A percentile compares a stretch with the other conserved stretches of the same genome.
Evolutionary conservation across 2,113 vertebrate species (phyloP).

Genomic region (Ascaphus truei): DNA sequence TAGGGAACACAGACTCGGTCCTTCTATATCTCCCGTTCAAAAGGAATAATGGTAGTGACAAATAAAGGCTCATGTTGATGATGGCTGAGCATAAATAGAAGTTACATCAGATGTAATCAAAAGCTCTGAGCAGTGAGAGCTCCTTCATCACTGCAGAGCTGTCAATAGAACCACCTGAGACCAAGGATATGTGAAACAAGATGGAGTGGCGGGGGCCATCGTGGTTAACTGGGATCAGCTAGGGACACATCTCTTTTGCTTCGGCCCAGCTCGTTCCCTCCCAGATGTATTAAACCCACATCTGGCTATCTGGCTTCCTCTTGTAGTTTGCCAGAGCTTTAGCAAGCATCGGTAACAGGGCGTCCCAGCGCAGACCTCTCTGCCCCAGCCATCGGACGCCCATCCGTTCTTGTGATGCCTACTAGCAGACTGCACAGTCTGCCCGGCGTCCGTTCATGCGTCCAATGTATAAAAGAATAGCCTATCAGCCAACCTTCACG

Average conservation of each 20-base stretch:
- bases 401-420: no score
- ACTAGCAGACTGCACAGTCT: no score
- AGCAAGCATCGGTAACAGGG: neutral
- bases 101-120: neutral
- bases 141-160: neutral
- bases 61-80: neutral
- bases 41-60: neutral
- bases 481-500: no score
- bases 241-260: no score
- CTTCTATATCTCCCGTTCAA: neutral
- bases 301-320: neutral
- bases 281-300: neutral
- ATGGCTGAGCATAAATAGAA: neutral
- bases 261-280: neutral
- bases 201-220: neutral
- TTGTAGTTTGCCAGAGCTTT: neutral
- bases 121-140: neutral
- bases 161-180: slow-evolving; percentile 1
- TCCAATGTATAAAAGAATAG: no score
- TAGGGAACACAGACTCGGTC: neutral
- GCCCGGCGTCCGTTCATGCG: no score
- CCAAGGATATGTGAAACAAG: no score
- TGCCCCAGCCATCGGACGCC: no score
- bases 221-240: neutral
- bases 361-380: no score